Base-by-base conservation (phyloP, 2,797 vertebrate genomes). In the Phoebastria nigripes region DNA sequence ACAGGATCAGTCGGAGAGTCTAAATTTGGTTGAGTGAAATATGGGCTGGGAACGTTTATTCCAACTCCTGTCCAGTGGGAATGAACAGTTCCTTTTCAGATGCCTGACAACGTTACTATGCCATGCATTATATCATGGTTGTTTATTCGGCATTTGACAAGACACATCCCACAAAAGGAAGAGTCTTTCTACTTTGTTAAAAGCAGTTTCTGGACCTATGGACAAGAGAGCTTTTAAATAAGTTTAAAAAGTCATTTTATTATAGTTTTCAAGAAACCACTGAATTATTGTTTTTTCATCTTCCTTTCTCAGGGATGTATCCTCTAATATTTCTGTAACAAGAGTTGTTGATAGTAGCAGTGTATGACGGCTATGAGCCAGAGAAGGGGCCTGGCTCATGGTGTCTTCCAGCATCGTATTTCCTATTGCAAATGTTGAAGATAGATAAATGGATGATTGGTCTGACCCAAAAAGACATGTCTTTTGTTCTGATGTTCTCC, bases 41-140 rank as follows among this genome's bases (percentile, higher is more conserved):
- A 51, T 7, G 12, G 24, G 4, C 17, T 88, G 18, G 21, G 12
- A 80, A 74, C 31, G 3, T 58, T 90, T 83, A 52, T 61, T 76
- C 33, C 9, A 55, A 15, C 35, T 67, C 42, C 19, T 12, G 9
- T 31, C 14, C 26, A 28, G 6, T 22, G 24, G 15, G n/a, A 94
- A 84, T 13, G 7, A 51, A 42, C 8, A n/a, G 20, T 11, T 92
- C 10, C 6, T 67, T 91, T 91, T 67, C 52, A 65, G 29, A 29
- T 70, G 51, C 26, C 28, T 81, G 51, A 56, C 33, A 61, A 35
- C 1, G 1, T 86, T 55, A 22, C 15, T 42, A 9, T 63, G 11
- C 1, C 20, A 41, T 52, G 19, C 3, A 19, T 54, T 44, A 6
- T 31, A 46, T 46, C 15, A 21, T 0, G 0, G 5, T 31, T 55